Evolutionary conservation across 2,888 invertebrate genomes (phyloP).

Genomic region (Papilio protenor): DNA sequence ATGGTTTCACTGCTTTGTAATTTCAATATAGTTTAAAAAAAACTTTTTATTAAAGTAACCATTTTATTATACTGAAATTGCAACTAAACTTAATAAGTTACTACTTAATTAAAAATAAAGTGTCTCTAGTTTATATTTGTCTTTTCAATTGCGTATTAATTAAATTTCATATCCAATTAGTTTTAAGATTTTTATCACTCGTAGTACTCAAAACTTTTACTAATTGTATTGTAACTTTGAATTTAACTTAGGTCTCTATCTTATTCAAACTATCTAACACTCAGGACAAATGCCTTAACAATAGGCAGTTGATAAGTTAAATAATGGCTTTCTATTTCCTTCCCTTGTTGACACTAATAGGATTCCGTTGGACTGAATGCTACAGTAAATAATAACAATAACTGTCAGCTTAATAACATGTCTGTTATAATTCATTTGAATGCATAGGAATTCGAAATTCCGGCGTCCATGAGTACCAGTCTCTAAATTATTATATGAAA

Average conservation of each 20-base stretch:
- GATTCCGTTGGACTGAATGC: neutral
- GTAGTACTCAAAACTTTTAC: neutral
- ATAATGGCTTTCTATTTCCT: constrained; percentile 8
- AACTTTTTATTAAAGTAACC: neutral
- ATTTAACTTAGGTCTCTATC: neutral
- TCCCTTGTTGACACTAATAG: constrained; percentile 27
- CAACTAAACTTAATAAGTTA: neutral
- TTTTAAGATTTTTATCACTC: too few species aligned
- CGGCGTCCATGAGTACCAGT: neutral
- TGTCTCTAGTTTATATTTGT: neutral
- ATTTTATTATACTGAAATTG: neutral
- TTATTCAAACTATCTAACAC: neutral
- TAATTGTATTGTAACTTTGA: neutral
- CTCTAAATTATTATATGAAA: neutral
- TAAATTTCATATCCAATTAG: too few species aligned
- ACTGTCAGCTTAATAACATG: constrained; percentile 1
- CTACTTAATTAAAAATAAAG: neutral
- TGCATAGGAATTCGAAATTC: neutral
- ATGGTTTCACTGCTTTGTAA: neutral
- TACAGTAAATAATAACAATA: constrained; percentile 22
- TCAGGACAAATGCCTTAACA: neutral
- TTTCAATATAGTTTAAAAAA: neutral
- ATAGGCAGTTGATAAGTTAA: constrained; percentile 7
- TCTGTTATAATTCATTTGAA: constrained; percentile 6
- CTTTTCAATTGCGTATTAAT: too few species aligned